Conservation (phyloP, 2,888 invertebrate genomes). For the Hyposoter dolosus region DNA sequence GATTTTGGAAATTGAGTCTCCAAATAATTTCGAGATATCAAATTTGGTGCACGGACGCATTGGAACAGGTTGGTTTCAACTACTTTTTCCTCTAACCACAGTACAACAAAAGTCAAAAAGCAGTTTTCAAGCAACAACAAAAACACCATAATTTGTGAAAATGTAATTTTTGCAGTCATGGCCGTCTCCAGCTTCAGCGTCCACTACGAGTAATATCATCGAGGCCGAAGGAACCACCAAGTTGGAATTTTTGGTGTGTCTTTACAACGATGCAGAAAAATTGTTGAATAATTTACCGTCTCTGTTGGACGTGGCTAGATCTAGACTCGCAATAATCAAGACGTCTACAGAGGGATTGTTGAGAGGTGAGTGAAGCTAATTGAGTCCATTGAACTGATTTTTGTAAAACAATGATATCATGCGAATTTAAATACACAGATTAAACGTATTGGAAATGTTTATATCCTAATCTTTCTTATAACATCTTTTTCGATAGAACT, state of each 20-base stretch:
- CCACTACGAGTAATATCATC: conserved; percentile 74
- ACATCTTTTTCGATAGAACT: no score
- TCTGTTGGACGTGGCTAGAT: conserved; percentile 76
- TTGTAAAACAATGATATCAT: no score
- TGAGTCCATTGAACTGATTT: not conserved
- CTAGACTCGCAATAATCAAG: conserved; percentile 75
- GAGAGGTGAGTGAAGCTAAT: conserved; percentile 73
- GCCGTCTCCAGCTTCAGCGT: conserved; percentile 75
- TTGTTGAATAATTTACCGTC: conserved; percentile 79
- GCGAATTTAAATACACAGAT: no score
- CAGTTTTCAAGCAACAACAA: not conserved
- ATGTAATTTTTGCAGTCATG: conserved; percentile 72
- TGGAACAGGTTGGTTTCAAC: conserved; percentile 77
- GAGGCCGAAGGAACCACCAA: conserved; percentile 74
- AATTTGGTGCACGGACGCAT: conserved; percentile 88
- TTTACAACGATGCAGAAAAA: conserved; percentile 84
- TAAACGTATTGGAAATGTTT: no score
- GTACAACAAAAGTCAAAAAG: no score
- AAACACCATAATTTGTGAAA: not conserved
- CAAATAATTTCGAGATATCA: conserved; percentile 93
- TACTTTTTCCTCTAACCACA: not conserved
- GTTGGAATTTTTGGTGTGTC: conserved; percentile 82
- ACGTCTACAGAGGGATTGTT: conserved; percentile 74
- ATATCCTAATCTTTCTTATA: no score
- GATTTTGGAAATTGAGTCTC: conserved; percentile 95